phyloP scores from a whole-genome alignment of 2,888 invertebrate species.

The Matsumyia berberina region DNA sequence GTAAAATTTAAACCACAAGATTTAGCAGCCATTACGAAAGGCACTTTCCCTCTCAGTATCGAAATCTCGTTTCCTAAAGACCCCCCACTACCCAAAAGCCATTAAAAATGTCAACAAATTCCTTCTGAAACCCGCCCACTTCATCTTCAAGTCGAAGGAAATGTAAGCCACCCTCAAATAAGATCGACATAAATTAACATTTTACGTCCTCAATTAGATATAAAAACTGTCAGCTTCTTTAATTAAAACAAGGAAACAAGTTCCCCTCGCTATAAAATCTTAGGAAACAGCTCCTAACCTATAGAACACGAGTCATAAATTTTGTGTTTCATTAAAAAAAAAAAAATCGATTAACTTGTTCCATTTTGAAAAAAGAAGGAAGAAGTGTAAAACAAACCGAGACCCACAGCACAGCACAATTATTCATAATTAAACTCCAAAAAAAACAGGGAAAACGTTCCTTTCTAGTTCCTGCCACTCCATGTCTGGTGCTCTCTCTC shows the following conservation, averaged over 20 bases:
- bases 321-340: conserved; percentile 52
- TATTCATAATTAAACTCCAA: conserved; percentile 67
- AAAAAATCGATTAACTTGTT: conserved; percentile 51
- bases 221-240: conserved; percentile 43
- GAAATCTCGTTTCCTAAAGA: neutral
- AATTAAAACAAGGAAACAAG: conserved; percentile 52
- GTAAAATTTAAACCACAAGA: no score
- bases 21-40: no score
- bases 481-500: conserved; percentile 23
- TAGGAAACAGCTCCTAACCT: neutral
- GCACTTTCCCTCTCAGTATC: no score
- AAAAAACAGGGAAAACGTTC: conserved; percentile 38
- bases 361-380: conserved; percentile 26
- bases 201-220: conserved; percentile 41
- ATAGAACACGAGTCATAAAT: conserved; percentile 34
- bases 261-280: no score
- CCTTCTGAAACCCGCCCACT: neutral
- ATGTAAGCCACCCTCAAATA: conserved; percentile 17
- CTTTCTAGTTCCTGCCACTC: conserved; percentile 30
- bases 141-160: neutral
- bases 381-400: neutral
- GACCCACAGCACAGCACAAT: conserved; percentile 21
- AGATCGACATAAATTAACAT: conserved; percentile 43
- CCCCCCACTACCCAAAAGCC: neutral
- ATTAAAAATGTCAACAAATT: conserved; percentile 4